These are phyloP conservation scores for Pocota personata DNA, from an alignment of 2,888 invertebrate genomes.

Conservation along the genomic window DNA sequence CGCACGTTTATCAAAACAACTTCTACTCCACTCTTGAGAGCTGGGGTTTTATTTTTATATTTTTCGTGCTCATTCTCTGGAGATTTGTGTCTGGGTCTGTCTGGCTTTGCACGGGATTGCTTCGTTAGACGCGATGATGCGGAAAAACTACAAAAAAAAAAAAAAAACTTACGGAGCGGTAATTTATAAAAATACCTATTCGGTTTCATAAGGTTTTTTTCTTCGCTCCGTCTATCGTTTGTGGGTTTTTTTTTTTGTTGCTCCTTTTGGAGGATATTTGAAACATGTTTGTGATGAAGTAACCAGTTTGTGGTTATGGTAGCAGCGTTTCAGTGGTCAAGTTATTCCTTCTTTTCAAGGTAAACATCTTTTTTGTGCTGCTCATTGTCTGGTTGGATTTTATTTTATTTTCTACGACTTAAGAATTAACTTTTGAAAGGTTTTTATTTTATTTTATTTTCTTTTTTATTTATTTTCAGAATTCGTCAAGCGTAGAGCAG, in stretches of 20 bases:
- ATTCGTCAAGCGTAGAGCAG: slow-evolving; percentile 44
- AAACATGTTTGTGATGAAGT: slow-evolving; percentile 60
- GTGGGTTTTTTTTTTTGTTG: not conserved
- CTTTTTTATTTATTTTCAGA: slow-evolving; percentile 40
- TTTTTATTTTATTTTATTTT: not conserved
- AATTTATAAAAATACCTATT: slow-evolving; percentile 53
- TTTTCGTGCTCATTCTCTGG: slow-evolving; percentile 29
- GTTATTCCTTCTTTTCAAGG: slow-evolving; percentile 63
- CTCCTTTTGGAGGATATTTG: slow-evolving; percentile 55
- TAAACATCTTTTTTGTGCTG: slow-evolving; percentile 59
- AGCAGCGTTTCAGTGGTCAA: slow-evolving; percentile 44
- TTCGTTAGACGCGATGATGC: slow-evolving; percentile 64
- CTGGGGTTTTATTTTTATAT: slow-evolving; percentile 33
- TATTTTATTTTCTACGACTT: slow-evolving; percentile 21
- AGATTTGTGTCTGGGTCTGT: slow-evolving; percentile 47
- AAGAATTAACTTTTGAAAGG: slow-evolving; percentile 11
- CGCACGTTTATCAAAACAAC: slow-evolving; percentile 72
- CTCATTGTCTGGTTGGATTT: slow-evolving; percentile 7
- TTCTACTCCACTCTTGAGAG: slow-evolving; percentile 31
- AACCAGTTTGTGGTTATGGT: slow-evolving; percentile 65
- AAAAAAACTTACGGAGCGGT: slow-evolving; percentile 22
- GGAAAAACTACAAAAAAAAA: slow-evolving; percentile 28
- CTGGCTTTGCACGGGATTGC: slow-evolving; percentile 44
- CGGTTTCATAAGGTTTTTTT: not conserved
- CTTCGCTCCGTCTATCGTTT: slow-evolving; percentile 4